Evolutionary conservation across 2,113 vertebrate species (phyloP).

Genomic region (Tupaia tana): DNA sequence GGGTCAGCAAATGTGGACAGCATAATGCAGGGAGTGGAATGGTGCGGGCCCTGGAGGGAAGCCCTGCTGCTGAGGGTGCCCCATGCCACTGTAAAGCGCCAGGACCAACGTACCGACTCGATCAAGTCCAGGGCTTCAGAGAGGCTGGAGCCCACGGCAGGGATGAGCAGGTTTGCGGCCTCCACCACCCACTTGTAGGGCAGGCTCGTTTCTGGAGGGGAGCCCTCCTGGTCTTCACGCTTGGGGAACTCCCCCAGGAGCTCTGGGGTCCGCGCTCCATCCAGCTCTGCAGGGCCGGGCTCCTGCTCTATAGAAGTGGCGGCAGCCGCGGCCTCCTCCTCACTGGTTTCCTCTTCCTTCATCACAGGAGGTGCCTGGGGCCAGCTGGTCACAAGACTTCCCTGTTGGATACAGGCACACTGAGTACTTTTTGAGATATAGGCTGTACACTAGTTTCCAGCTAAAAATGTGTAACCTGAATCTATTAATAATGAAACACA

Average conservation of each 20-base stretch:
- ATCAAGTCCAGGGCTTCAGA: constrained; percentile 96
- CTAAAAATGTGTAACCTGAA: neutral
- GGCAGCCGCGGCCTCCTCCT: constrained; percentile 76
- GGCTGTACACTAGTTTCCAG: neutral
- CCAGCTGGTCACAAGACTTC: constrained; percentile 53
- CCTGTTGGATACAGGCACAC: constrained; percentile 53
- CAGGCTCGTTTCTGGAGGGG: constrained; percentile 77
- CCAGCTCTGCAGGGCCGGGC: constrained; percentile 56
- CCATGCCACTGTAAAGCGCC: neutral
- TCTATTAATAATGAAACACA: neutral
- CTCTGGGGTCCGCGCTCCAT: constrained; percentile 63
- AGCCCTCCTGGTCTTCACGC: constrained; percentile 74
- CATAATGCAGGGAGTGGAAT: fast-evolving
- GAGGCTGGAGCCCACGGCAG: constrained; percentile 87
- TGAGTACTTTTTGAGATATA: neutral
- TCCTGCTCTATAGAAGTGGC: constrained; percentile 51
- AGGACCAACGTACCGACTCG: constrained; percentile 88
- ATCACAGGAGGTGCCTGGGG: constrained; percentile 63
- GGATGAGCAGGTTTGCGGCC: constrained; percentile 92
- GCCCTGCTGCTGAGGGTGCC: no score
- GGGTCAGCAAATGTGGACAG: neutral
- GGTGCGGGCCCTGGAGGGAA: fast-evolving
- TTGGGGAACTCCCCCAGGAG: constrained; percentile 65
- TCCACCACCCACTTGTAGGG: constrained; percentile 93
- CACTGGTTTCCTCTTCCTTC: constrained; percentile 85